A percentile compares a stretch with the other conserved stretches of the same genome.
Evolutionary conservation across 2,797 vertebrate species (phyloP).

Genomic region (Protonibea diacanthus): DNA sequence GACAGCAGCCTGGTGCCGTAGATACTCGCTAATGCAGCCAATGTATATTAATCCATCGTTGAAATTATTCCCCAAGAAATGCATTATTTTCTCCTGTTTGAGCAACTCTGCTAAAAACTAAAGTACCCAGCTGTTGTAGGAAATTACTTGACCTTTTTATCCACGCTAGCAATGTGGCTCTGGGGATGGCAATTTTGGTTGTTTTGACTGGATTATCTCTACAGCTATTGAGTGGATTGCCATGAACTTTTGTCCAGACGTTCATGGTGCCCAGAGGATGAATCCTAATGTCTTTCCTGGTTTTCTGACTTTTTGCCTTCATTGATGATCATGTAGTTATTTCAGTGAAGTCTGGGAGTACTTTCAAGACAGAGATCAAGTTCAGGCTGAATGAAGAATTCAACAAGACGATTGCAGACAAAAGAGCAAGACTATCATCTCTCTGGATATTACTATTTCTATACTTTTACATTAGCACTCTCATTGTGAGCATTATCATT

Average conservation of each 20-base stretch:
- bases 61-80: conserved; percentile 9
- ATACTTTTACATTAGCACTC: not conserved
- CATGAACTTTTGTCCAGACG: not conserved
- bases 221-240: not conserved
- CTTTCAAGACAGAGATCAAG: too few species aligned
- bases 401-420: too few species aligned
- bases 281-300: not conserved
- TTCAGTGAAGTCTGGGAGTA: too few species aligned
- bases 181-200: not conserved
- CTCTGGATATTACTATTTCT: not conserved
- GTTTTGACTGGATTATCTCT: not conserved
- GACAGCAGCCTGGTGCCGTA: not conserved
- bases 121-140: not conserved
- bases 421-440: too few species aligned
- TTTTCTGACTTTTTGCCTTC: too few species aligned
- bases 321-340: too few species aligned
- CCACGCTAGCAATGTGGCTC: not conserved
- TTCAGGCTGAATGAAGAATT: too few species aligned
- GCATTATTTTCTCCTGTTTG: not conserved
- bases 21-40: not conserved
- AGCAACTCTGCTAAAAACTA: not conserved
- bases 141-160: not conserved
- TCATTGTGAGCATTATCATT: not conserved
- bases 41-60: conserved; percentile 12
- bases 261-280: not conserved